Evolutionary conservation across 2,113 vertebrate species (phyloP).

Genomic region (Nymphicus hollandicus): DNA sequence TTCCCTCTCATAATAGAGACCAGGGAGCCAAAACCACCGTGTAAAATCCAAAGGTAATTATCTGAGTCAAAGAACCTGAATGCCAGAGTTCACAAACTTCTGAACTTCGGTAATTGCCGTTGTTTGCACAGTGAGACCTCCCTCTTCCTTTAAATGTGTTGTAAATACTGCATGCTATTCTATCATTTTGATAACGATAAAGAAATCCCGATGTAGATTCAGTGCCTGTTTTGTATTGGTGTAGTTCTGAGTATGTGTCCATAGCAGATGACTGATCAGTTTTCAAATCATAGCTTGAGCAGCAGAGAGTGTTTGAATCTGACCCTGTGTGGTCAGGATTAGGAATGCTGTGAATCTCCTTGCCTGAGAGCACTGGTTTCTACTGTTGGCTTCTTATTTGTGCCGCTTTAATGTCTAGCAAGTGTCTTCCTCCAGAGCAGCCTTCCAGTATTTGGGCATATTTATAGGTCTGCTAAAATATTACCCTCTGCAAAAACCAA

Average conservation of each 20-base stretch:
- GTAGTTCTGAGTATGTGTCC: background rate
- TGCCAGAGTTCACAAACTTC: slow-evolving; percentile 47
- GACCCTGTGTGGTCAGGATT: background rate
- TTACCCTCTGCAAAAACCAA: background rate
- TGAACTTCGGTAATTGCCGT: slow-evolving; percentile 3
- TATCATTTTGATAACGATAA: background rate
- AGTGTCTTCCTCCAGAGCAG: background rate
- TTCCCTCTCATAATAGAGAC: slow-evolving; percentile 52
- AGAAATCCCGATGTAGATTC: background rate
- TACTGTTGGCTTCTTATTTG: background rate
- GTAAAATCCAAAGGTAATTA: slow-evolving; percentile 67
- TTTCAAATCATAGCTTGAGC: background rate
- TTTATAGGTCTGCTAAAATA: background rate
- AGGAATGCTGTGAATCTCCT: background rate
- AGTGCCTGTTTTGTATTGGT: too few species aligned
- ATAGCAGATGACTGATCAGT: background rate
- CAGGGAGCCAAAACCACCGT: slow-evolving; percentile 50
- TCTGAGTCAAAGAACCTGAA: slow-evolving; percentile 52
- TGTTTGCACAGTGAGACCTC: background rate
- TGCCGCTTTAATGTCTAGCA: background rate
- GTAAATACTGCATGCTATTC: background rate
- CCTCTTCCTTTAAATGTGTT: background rate
- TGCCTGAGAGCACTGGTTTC: background rate
- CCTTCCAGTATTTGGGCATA: background rate
- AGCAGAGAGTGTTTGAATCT: background rate